These are phyloP conservation scores for Physella acuta DNA, from an alignment of 1,140 invertebrate species.

Conservation along the genomic window DNA sequence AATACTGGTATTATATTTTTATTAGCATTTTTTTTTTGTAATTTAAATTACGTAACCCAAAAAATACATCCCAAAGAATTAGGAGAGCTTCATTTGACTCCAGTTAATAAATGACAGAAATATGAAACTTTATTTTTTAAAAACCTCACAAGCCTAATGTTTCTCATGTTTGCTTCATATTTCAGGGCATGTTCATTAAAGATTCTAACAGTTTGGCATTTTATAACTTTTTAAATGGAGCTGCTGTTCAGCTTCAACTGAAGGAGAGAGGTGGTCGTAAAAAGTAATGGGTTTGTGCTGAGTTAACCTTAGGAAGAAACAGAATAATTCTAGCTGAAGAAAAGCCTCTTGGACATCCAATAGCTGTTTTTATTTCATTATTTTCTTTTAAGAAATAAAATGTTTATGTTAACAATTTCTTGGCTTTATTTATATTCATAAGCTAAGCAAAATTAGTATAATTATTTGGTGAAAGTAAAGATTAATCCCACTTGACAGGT, in stretches of 20 bases:
- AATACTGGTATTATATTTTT: not conserved
- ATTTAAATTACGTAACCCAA: no score
- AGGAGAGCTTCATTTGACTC: no score
- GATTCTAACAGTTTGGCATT: slow-evolving; percentile 92
- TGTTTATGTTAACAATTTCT: no score
- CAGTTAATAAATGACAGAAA: no score
- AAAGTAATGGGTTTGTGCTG: slow-evolving; percentile 72
- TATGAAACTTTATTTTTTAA: no score
- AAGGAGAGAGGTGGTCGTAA: slow-evolving; percentile 98
- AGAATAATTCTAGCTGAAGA: not conserved
- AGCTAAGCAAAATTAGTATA: no score
- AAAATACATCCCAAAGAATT: no score
- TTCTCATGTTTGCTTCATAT: slow-evolving; percentile 43
- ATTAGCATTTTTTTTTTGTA: not conserved
- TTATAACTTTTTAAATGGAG: slow-evolving; percentile 88
- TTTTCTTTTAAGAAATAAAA: no score
- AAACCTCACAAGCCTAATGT: no score
- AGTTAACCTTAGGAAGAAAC: not conserved
- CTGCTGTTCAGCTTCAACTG: slow-evolving; percentile 83
- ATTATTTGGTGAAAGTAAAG: no score
- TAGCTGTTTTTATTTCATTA: not conserved
- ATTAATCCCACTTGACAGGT: no score
- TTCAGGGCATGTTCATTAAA: slow-evolving; percentile 95
- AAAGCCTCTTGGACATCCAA: not conserved
- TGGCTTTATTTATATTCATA: no score